These are phyloP conservation scores for Natator depressus DNA, from an alignment of 2,113 vertebrate species.

Conservation along the genomic window DNA sequence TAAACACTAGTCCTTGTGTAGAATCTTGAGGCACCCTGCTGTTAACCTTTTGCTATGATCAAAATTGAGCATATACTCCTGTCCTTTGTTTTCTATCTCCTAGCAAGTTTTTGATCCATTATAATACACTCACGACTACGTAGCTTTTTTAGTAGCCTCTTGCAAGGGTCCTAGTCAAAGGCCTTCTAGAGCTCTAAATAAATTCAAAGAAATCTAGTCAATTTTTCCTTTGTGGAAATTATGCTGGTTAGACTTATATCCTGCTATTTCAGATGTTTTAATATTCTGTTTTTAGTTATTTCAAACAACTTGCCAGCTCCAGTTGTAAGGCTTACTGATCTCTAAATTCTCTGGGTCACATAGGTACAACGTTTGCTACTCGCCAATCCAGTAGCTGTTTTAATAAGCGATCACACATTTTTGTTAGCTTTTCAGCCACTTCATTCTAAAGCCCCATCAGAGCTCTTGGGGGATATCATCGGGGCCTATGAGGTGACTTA, in stretches of 20 bases:
- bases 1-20: neutral
- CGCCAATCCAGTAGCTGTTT: neutral
- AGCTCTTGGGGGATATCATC: neutral
- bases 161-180: neutral
- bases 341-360: neutral
- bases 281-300: neutral
- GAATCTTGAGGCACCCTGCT: neutral
- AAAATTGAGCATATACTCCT: neutral
- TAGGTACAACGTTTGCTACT: neutral
- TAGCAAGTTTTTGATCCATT: neutral
- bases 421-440: neutral
- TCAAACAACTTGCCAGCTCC: neutral
- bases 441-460: neutral
- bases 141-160: neutral
- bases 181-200: neutral
- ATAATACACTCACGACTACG: neutral
- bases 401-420: neutral
- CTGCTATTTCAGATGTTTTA: neutral
- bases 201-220: neutral
- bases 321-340: neutral
- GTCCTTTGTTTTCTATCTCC: neutral
- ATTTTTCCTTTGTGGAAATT: neutral
- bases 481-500: neutral
- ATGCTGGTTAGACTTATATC: neutral
- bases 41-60: neutral